A percentile compares a stretch with the other conserved stretches of the same genome.
Conservation (phyloP, 1,140 invertebrate species). For the Zeugodacus cucurbitae region DNA sequence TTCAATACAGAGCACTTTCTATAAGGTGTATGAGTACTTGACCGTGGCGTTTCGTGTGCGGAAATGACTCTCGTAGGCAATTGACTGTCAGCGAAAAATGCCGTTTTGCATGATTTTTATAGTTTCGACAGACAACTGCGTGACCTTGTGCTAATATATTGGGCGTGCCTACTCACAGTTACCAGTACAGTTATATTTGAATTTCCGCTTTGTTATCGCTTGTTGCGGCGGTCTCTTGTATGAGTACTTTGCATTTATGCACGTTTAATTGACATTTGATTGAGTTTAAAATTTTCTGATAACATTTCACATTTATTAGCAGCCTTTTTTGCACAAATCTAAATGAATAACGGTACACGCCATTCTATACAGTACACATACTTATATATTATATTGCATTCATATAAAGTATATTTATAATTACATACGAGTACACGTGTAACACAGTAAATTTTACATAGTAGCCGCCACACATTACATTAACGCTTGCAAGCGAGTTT, state of each 20-base stretch:
- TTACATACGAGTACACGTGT: not conserved
- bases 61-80: not conserved
- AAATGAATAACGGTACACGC: not conserved
- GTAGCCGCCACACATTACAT: not conserved
- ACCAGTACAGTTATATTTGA: not conserved
- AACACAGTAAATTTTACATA: not conserved
- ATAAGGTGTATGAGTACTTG: not conserved
- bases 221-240: not conserved
- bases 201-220: not conserved
- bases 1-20: not conserved
- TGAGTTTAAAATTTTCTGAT: not conserved
- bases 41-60: not conserved
- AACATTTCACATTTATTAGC: not conserved
- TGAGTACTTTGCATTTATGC: slow-evolving; percentile 5
- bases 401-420: not conserved
- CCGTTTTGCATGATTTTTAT: slow-evolving; percentile 11
- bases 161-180: not conserved
- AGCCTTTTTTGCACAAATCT: not conserved
- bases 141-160: slow-evolving; percentile 19
- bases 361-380: not conserved
- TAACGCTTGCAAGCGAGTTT: not conserved
- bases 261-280: slow-evolving; percentile 29
- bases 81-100: not conserved
- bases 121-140: not conserved
- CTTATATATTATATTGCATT: not conserved